These are phyloP conservation scores for Gobio gobio DNA, from an alignment of 2,113 vertebrate species.

Conservation along the genomic window DNA sequence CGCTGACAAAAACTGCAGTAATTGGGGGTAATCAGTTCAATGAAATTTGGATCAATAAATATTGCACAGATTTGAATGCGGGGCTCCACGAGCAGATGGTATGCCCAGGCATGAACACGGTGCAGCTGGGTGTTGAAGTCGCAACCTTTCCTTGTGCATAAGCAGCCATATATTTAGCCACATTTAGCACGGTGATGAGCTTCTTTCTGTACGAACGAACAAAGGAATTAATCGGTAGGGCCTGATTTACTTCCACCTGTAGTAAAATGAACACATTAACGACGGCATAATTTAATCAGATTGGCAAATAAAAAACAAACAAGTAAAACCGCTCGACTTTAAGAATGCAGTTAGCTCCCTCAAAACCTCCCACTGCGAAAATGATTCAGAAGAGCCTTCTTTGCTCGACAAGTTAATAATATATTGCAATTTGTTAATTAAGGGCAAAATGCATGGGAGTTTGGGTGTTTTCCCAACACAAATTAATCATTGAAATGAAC, in stretches of 20 bases:
- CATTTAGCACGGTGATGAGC: background rate
- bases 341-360: slow-evolving; percentile 51
- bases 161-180: background rate
- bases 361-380: slow-evolving; percentile 59
- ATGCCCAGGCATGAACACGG: background rate
- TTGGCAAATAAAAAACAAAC: slow-evolving; percentile 50
- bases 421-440: slow-evolving; percentile 68
- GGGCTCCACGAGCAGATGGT: slow-evolving; percentile 48
- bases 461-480: slow-evolving; percentile 62
- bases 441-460: slow-evolving; percentile 64
- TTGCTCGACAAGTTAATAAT: slow-evolving; percentile 64
- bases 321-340: slow-evolving; percentile 47
- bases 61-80: slow-evolving; percentile 42
- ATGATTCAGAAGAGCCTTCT: slow-evolving; percentile 60
- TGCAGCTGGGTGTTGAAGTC: background rate
- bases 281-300: slow-evolving; percentile 57
- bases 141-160: background rate
- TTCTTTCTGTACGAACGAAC: slow-evolving; percentile 10
- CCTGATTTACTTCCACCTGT: slow-evolving; percentile 56
- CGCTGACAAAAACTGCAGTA: slow-evolving; percentile 50
- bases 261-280: slow-evolving; percentile 57
- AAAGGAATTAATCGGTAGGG: slow-evolving; percentile 47
- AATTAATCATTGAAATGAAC: slow-evolving; percentile 62
- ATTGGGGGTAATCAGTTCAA: slow-evolving; percentile 55
- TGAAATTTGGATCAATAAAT: slow-evolving; percentile 56